A percentile compares a stretch with the other conserved stretches of the same genome.
Conservation (phyloP, 1,140 invertebrate genomes). For the Trinorchestia longiramus region DNA sequence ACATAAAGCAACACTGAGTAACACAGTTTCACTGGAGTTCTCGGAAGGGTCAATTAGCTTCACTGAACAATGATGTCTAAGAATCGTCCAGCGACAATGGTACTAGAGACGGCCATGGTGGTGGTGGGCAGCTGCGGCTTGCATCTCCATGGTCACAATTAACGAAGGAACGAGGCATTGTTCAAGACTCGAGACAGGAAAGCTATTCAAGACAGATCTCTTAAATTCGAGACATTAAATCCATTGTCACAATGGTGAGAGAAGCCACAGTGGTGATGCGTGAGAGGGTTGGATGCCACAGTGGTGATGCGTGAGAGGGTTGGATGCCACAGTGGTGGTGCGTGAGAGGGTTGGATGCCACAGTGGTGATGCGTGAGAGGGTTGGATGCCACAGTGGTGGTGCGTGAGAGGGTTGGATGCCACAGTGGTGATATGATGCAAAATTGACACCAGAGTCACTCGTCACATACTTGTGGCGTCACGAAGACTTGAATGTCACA, state of each 20-base stretch:
- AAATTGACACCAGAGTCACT: not conserved
- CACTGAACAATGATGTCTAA: not conserved
- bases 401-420: not conserved
- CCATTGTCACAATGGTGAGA: not conserved
- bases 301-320: not conserved
- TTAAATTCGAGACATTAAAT: not conserved
- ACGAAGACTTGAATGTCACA: not conserved
- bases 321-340: not conserved
- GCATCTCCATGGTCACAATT: not conserved
- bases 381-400: not conserved
- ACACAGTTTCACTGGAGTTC: not conserved
- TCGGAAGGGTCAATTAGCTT: not conserved
- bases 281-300: not conserved
- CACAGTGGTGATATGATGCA: too few relatives aligned
- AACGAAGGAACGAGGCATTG: not conserved
- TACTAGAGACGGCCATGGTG: not conserved
- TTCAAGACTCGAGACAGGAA: not conserved
- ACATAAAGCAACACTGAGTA: too few relatives aligned
- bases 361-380: not conserved
- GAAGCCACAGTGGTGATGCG: not conserved
- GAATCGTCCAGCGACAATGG: not conserved
- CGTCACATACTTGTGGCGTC: not conserved
- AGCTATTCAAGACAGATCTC: not conserved
- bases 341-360: not conserved
- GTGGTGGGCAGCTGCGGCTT: not conserved